Evolutionary conservation across 2,113 vertebrate genomes (phyloP), one percentile per base, ranked within the genome.

Genomic region (Calyptommatus sinebrachiatus): DNA sequence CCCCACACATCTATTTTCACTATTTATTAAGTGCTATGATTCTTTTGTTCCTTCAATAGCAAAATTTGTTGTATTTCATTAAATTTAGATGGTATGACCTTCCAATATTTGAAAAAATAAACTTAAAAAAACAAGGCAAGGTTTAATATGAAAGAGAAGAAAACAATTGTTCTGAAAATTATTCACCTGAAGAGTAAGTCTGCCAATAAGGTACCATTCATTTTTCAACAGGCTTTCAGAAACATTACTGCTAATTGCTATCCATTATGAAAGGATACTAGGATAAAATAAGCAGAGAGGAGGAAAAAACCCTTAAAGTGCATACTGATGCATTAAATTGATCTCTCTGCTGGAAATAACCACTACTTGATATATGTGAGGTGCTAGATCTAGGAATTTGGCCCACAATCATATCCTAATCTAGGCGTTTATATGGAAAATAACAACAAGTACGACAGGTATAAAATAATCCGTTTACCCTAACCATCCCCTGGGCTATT

Each of bases 291-390:
- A 74, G 48, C 35, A 69, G 67, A 70, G 62, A 62, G 22, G 26
- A 63, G 26, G 50, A 81, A 91, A 88, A 77, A 18, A 79, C 76
- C 35, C 18, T 21, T 35, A 28, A 67, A 81, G 29, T 50, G 76
- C 29, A 70, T 29, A 79, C 10, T 1, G 3, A 41, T 62, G 46
- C 67, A 78, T 5, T 72, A 53, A 84, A 73, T 4, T 78, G 77
- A 41, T 61, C 79, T 81, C 41, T 31, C 1, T 77, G 20, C 2
- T 68, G 24, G 53, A 12, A 3, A 10, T n/a, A 74, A 71, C 3
- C 14, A 75, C 80, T 78, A 50, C 8, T 2, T 31, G 3, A 24
- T 73, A 66, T 28, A 66, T 16, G 26, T 72, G 14, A 5, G 29
- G 11, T 66, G 60, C 57, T 73, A 1, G 70, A n/a, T n/a, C 50